Evolutionary conservation across 2,797 vertebrate species (phyloP).

Genomic region (Heterohyrax brucei): DNA sequence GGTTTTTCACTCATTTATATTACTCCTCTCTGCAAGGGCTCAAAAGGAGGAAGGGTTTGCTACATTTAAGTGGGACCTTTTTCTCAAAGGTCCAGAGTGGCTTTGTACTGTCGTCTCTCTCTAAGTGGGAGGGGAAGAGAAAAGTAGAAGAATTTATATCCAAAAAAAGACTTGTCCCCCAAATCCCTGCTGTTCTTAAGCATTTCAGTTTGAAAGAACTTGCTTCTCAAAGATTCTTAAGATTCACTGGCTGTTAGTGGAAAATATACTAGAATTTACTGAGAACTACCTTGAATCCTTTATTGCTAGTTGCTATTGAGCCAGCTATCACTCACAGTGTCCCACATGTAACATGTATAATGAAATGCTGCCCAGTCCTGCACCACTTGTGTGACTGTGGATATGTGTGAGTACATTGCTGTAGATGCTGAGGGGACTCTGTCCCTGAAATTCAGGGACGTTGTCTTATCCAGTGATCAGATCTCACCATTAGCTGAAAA

Average conservation of each 20-base stretch:
- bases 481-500: too few species aligned
- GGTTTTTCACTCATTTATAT: slow-evolving; percentile 64
- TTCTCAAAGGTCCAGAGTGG: slow-evolving; percentile 31
- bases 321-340: neutral
- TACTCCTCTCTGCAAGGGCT: slow-evolving; percentile 50
- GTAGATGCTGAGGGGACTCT: too few species aligned
- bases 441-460: too few species aligned
- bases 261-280: slow-evolving; percentile 48
- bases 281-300: neutral
- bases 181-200: slow-evolving; percentile 34
- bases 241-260: neutral
- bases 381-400: too few species aligned
- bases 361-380: neutral
- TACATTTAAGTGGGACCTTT: neutral
- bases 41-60: slow-evolving; percentile 11
- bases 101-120: neutral
- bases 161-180: neutral
- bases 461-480: too few species aligned
- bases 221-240: slow-evolving; percentile 53
- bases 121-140: fast-evolving
- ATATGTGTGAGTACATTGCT: too few species aligned
- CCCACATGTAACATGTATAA: neutral
- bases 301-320: neutral
- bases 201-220: slow-evolving; percentile 26
- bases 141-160: neutral